These are phyloP conservation scores for Mastigias papua DNA, from an alignment of 30 jellyfish, hydroid and myxozoan genomes.

Conservation along the genomic window DNA sequence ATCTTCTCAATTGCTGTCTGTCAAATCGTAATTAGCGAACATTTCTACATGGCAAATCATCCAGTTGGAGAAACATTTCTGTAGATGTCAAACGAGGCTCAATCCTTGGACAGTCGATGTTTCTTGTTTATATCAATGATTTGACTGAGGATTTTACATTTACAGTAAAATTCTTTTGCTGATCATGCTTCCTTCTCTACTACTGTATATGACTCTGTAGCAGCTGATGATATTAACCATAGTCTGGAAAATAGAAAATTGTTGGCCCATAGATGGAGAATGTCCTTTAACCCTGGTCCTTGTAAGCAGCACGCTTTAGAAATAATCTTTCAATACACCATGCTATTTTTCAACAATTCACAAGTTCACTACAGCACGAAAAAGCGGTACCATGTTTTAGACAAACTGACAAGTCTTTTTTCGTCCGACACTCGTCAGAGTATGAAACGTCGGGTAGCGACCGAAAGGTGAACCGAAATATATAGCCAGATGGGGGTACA, in stretches of 20 bases:
- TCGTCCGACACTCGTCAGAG: no score
- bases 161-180: not conserved
- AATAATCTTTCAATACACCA: not conserved
- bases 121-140: not conserved
- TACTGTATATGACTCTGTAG: not conserved
- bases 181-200: not conserved
- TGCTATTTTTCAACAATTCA: not conserved
- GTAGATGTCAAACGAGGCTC: not conserved
- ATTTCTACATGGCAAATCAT: not conserved
- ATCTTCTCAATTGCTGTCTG: not conserved
- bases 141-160: not conserved
- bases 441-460: no score
- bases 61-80: not conserved
- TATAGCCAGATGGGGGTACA: no score
- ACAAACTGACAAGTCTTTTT: no score
- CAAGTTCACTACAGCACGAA: no score
- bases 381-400: no score
- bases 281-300: not conserved
- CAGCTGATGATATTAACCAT: not conserved
- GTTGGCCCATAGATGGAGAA: not conserved
- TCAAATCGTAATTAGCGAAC: not conserved
- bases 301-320: not conserved
- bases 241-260: not conserved
- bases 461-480: no score
- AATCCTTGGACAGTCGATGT: not conserved